phyloP scores from a whole-genome alignment of 37 sponge, comb jelly and placozoan species.

The Ephydatia muelleri region DNA sequence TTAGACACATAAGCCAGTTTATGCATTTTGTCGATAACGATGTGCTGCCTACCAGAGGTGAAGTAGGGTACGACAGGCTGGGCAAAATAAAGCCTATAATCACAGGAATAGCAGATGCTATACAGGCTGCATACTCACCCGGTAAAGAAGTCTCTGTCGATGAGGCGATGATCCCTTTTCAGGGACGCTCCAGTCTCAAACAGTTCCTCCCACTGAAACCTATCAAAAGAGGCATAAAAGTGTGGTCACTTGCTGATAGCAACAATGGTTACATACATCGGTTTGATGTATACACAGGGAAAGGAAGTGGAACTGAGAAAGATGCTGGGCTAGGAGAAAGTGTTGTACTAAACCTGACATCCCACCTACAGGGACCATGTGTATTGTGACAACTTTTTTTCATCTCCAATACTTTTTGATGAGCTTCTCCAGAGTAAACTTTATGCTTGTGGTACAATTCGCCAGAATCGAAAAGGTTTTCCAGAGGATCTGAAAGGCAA shows the following conservation, averaged over 20 bases:
- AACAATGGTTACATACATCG: neutral
- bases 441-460: conserved; percentile 37
- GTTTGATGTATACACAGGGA: conserved; percentile 15
- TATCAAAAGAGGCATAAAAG: conserved; percentile 26
- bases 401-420: conserved; percentile 5
- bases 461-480: conserved; percentile 22
- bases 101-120: neutral
- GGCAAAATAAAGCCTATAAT: conserved; percentile 10
- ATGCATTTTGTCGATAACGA: conserved; percentile 23
- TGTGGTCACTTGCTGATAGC: conserved; percentile 11
- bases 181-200: conserved; percentile 21
- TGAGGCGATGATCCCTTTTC: conserved; percentile 37
- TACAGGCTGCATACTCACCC: neutral
- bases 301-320: neutral
- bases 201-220: conserved; percentile 31
- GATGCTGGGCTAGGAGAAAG: conserved; percentile 4
- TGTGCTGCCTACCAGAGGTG: neutral
- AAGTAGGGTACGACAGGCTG: conserved; percentile 9
- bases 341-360: neutral
- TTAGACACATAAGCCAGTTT: too few relatives aligned
- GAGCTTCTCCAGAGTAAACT: conserved; percentile 3
- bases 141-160: conserved; percentile 22
- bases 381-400: conserved; percentile 46
- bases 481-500: conserved; percentile 13
- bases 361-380: conserved; percentile 15